Evolutionary conservation across 1,140 invertebrate species (phyloP).

Genomic region (Leptopilina clavipes): DNA sequence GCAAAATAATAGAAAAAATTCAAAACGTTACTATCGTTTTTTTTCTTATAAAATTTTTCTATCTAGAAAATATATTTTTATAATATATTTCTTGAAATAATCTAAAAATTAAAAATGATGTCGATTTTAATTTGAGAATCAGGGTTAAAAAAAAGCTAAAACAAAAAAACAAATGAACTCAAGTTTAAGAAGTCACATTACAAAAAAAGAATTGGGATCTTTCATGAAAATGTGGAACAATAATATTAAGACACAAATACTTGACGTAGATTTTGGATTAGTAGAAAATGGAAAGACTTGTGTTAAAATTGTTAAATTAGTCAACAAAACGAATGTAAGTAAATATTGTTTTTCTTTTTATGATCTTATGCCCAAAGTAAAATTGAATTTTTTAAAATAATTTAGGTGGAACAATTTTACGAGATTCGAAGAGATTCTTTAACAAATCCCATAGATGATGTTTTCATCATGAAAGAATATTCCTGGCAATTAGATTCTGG

Average conservation of each 20-base stretch:
- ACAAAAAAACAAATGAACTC: too few relatives aligned
- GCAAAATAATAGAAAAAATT: too few relatives aligned
- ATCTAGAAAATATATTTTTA: too few relatives aligned
- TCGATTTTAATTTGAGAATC: too few relatives aligned
- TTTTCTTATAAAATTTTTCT: too few relatives aligned
- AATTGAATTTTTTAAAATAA: background rate
- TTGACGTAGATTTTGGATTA: conserved; percentile 56
- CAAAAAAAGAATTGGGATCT: background rate
- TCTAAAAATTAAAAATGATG: too few relatives aligned
- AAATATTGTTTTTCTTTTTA: background rate
- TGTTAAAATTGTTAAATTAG: conserved; percentile 57
- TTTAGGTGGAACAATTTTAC: conserved; percentile 54
- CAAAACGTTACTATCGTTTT: too few relatives aligned
- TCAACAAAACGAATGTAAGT: conserved; percentile 58
- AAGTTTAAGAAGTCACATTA: background rate
- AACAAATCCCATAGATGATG: conserved; percentile 62
- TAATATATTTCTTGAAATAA: too few relatives aligned
- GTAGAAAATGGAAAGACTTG: conserved; percentile 52
- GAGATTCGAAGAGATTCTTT: conserved; percentile 55
- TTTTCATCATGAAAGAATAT: conserved; percentile 59
- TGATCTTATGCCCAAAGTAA: too few relatives aligned
- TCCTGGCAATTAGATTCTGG: conserved; percentile 56
- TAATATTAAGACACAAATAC: background rate
- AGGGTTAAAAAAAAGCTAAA: too few relatives aligned
- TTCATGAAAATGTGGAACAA: background rate